A percentile compares a stretch with the other conserved stretches of the same genome.
Evolutionary conservation across 2,113 vertebrate genomes (phyloP).

Genomic region (Parotia lawesii): DNA sequence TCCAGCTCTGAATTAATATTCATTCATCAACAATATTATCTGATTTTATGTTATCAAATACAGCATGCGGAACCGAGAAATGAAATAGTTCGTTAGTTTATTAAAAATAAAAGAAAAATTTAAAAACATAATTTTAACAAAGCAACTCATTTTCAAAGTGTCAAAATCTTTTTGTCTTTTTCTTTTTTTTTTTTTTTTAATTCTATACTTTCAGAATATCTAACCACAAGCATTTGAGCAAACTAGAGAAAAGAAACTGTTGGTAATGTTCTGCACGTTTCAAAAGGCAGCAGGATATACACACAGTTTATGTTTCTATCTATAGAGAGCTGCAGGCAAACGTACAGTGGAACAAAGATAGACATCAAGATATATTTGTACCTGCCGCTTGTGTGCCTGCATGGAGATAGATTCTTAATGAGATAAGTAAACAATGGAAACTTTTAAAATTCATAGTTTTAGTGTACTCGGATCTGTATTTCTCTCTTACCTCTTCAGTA

Average conservation of each 20-base stretch:
- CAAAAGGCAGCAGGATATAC: conserved; percentile 65
- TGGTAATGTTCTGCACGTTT: conserved; percentile 71
- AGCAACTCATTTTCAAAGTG: not conserved
- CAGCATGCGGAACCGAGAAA: not conserved
- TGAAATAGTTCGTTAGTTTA: not conserved
- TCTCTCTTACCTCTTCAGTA: not conserved
- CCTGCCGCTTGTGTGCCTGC: conserved; percentile 53
- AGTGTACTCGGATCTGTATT: not conserved
- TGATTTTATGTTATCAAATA: not conserved
- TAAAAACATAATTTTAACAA: not conserved
- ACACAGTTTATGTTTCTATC: conserved; percentile 67
- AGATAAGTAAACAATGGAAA: conserved; percentile 79
- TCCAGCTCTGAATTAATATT: not conserved
- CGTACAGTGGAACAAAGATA: conserved; percentile 72
- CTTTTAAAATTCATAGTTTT: conserved; percentile 60
- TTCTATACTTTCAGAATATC: conserved; percentile 51
- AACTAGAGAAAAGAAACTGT: conserved; percentile 69
- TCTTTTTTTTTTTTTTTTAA: not conserved
- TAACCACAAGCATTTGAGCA: conserved; percentile 64
- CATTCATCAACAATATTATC: not conserved
- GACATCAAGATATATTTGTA: conserved; percentile 63
- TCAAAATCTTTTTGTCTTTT: not conserved
- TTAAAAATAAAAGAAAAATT: not conserved
- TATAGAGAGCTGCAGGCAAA: conserved; percentile 68
- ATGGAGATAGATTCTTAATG: conserved; percentile 54